Conservation (phyloP, 1,140 invertebrate genomes). For the Globodera ellingtonae region DNA sequence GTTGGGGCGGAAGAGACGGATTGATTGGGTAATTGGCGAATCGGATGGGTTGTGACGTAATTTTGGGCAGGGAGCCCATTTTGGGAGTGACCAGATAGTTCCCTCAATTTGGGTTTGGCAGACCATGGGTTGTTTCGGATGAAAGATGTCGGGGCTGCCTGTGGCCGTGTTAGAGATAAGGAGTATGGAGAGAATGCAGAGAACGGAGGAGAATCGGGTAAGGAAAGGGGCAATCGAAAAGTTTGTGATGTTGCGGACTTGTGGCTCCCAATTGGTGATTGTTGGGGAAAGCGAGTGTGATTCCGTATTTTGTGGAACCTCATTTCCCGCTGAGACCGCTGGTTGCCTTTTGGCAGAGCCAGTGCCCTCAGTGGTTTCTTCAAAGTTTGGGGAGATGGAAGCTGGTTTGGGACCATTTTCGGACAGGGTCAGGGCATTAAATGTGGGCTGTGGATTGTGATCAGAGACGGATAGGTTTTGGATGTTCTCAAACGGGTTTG, state of each 20-base stretch:
- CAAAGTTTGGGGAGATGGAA: no score
- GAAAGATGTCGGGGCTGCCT: background rate
- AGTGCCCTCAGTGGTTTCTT: background rate
- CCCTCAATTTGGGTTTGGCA: constrained; percentile 2
- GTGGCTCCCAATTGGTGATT: background rate
- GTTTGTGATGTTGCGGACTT: background rate
- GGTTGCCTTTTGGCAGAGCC: background rate
- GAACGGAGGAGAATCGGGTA: background rate
- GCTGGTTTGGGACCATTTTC: background rate
- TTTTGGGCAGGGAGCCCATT: background rate
- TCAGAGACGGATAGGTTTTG: background rate
- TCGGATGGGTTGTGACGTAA: background rate
- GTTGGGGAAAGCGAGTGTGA: background rate
- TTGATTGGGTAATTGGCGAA: background rate
- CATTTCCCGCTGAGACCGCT: background rate
- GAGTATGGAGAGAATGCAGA: background rate
- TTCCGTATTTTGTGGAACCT: no score
- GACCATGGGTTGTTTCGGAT: background rate
- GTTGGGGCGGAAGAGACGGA: constrained; percentile 11
- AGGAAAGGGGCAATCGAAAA: constrained; percentile 17
- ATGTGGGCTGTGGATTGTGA: background rate
- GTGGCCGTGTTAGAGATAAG: background rate
- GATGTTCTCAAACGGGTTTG: background rate
- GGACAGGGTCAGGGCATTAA: background rate
- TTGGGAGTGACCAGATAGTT: constrained; percentile 1